phyloP scores from a whole-genome alignment of 2,888 invertebrate species.

The Plagodis dolabraria region DNA sequence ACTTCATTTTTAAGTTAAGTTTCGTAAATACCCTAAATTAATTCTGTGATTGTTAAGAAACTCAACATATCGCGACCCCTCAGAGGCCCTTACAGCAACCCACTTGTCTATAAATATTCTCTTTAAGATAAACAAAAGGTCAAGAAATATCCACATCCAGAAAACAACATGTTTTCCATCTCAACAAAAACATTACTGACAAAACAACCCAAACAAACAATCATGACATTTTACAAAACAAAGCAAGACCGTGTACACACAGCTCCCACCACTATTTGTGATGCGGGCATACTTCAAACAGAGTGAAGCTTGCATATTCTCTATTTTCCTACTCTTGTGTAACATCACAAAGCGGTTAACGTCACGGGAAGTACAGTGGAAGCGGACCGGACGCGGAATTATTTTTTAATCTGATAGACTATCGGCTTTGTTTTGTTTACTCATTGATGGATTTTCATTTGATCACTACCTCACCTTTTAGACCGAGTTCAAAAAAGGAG shows the following conservation, averaged over 20 bases:
- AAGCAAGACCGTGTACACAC: slow-evolving; percentile 1
- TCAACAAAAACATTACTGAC: slow-evolving; percentile 1
- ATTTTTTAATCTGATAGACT: no score
- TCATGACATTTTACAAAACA: slow-evolving; percentile 2
- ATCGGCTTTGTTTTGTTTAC: neutral
- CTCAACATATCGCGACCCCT: no score
- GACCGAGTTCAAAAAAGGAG: no score
- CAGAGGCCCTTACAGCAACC: no score
- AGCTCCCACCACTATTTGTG: slow-evolving; percentile 13
- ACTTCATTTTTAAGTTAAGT: no score
- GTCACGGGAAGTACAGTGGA: neutral
- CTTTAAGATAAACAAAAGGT: no score
- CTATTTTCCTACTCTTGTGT: slow-evolving; percentile 13
- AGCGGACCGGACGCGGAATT: no score
- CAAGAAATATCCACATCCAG: no score
- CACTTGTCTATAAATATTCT: no score
- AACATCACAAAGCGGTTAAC: slow-evolving; percentile 13
- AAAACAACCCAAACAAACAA: slow-evolving; percentile 4
- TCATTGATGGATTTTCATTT: slow-evolving; percentile 13
- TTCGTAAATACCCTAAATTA: no score
- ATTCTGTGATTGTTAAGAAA: no score
- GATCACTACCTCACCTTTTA: no score
- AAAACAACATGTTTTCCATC: neutral
- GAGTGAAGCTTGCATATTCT: slow-evolving; percentile 18
- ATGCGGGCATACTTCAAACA: slow-evolving; percentile 25